Conservation (phyloP, 1,140 invertebrate genomes). For the Drosophila micromelanica region DNA sequence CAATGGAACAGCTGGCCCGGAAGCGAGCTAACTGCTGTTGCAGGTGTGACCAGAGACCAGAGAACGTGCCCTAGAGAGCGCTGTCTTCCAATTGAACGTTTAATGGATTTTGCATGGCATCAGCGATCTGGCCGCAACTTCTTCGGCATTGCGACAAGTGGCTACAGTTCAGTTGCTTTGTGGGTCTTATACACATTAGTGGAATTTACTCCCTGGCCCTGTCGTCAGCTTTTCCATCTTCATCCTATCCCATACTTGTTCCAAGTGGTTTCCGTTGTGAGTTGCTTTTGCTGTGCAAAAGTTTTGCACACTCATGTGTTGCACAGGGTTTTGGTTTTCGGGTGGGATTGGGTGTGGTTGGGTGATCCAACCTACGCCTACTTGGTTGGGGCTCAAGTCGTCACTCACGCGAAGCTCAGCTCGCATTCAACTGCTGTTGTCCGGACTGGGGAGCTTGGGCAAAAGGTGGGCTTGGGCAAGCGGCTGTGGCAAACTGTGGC, state of each 20-base stretch:
- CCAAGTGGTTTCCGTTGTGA: conserved; percentile 79
- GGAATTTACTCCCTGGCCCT: conserved; percentile 14
- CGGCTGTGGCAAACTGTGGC: conserved; percentile 24
- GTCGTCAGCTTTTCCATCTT: background rate
- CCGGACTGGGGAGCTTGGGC: conserved; percentile 18
- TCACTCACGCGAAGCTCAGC: conserved; percentile 69
- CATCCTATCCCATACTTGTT: conserved; percentile 52
- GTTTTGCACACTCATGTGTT: conserved; percentile 67
- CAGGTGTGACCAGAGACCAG: conserved; percentile 33
- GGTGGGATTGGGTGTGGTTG: background rate
- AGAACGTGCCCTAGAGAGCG: conserved; percentile 8
- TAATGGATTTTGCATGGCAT: conserved; percentile 66
- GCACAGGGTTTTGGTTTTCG: background rate
- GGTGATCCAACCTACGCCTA: conserved; percentile 7
- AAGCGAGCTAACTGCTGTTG: background rate
- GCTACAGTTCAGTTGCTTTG: conserved; percentile 35
- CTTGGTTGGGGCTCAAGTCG: conserved; percentile 59
- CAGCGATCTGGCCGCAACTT: conserved; percentile 65
- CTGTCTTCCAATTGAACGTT: conserved; percentile 43
- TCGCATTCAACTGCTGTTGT: conserved; percentile 45
- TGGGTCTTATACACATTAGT: conserved; percentile 45
- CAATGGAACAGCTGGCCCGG: conserved; percentile 3
- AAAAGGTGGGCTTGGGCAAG: conserved; percentile 7
- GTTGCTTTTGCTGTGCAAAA: conserved; percentile 70
- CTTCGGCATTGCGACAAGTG: conserved; percentile 59